phyloP scores from a whole-genome alignment of 2,113 vertebrate genomes.

The Malurus elegans region DNA sequence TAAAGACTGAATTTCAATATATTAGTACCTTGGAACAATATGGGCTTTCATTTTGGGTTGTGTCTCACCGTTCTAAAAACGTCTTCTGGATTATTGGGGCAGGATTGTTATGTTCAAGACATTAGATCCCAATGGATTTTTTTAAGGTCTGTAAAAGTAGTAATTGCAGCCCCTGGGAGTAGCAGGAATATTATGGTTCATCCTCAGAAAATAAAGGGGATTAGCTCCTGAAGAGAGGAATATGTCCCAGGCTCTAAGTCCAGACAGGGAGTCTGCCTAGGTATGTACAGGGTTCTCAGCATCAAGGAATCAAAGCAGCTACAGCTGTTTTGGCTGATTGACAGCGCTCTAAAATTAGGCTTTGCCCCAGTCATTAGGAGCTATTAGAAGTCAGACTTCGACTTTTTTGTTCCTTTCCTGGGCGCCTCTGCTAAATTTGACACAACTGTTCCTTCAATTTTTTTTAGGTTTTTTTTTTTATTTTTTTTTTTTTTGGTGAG shows the following conservation, averaged over 20 bases:
- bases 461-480: fast-evolving
- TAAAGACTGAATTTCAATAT: background rate
- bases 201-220: background rate
- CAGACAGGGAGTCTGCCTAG: background rate
- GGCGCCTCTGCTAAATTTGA: background rate
- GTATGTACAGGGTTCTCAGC: background rate
- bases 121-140: background rate
- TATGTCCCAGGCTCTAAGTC: background rate
- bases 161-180: background rate
- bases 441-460: background rate
- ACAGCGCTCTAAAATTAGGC: conserved; percentile 4
- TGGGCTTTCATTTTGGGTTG: background rate
- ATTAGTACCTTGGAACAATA: background rate
- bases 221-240: background rate
- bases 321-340: background rate
- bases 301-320: background rate
- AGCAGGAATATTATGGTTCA: background rate
- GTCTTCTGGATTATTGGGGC: background rate
- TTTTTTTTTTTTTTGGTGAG: background rate
- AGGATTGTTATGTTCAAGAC: background rate
- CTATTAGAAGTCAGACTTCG: conserved; percentile 35
- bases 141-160: background rate
- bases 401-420: background rate
- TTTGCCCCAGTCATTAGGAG: background rate
- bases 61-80: background rate